Evolutionary conservation across 23 tunicate species (phyloP), one percentile per base, ranked within the genome.

Genomic region (Styela plicata): DNA sequence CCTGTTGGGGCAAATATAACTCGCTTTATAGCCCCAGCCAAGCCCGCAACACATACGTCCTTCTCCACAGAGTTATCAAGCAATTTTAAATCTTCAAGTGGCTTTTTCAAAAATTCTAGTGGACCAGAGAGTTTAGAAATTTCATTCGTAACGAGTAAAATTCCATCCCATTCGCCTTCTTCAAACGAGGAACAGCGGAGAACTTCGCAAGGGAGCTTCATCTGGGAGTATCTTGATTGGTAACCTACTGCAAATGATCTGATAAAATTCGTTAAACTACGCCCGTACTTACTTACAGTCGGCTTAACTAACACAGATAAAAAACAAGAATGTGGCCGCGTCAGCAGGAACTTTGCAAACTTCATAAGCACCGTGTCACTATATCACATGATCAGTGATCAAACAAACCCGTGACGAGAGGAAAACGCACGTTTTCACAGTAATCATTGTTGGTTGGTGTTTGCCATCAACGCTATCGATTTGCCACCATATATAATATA

Each of bases 1-100:
- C 99, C 99, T 31, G 99, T 95, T 37, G 89, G 83, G 30, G 99
- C 84, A 68, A 82, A 93, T 2, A 93, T 69, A 69, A 88, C 82
- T 73, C 98, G 61, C 53, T 85, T 88, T 17, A 88, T 71, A 22
- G 77, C 74, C 1, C 74, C 78, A 0, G 80, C 71, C 64, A 93
- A 52, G 19, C 69, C 28, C 1, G 73, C 87, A 36, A 93, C 37
- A 10, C 52, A 21, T 35, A 85, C 82, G 26, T 82, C 85, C 27
- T 70, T 76, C 17, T 66, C 81, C 18, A 76, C 81, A 23, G 81
- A 70, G 64, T 21, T 66, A 37, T 76, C 81, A n/a, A 44, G 7
- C 35, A 73, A 69, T 52, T 83, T 74, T 71, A 87, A 57, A 5
- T 74, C 52, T 18, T 78, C 57, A 17, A 91, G 63, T n/a, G 97